A percentile compares a stretch with the other conserved stretches of the same genome.
Conservation (phyloP, 2,888 invertebrate genomes). For the Halictus ligatus region DNA sequence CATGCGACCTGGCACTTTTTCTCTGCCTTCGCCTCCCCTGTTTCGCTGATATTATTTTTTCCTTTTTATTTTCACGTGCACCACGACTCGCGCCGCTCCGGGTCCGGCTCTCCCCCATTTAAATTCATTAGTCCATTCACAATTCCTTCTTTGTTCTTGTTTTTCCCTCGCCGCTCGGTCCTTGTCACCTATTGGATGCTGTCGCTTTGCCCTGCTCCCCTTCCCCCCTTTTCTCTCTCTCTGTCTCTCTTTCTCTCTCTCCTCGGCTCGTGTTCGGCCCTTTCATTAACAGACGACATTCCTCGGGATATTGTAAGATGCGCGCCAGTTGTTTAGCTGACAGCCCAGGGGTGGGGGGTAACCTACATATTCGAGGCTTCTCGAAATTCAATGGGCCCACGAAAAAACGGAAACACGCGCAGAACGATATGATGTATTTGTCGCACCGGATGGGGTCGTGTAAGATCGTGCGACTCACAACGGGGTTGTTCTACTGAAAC, state of each 20-base stretch:
- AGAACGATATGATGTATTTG: background rate
- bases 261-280: conserved; percentile 3
- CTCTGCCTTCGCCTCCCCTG: background rate
- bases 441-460: background rate
- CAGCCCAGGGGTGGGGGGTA: background rate
- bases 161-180: conserved; percentile 30
- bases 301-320: conserved; percentile 28
- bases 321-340: conserved; percentile 25
- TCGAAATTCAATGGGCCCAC: background rate
- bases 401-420: background rate
- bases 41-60: conserved; percentile 35
- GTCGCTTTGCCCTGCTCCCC: conserved; percentile 15
- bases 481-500: background rate
- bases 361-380: conserved; percentile 1
- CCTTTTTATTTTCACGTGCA: conserved; percentile 3
- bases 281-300: conserved; percentile 32
- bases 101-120: conserved; percentile 46
- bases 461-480: background rate
- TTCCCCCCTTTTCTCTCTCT: conserved; percentile 14
- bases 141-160: conserved; percentile 53
- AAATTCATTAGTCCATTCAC: conserved; percentile 62
- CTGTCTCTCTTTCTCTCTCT: background rate
- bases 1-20: conserved; percentile 38
- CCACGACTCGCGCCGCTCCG: conserved; percentile 45
- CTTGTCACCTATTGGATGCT: conserved; percentile 48